Percentiles rank a stretch among this genome's conserved stretches.
phyloP scores from a whole-genome alignment of 2,888 invertebrate species.

The Tinea pellionella region DNA sequence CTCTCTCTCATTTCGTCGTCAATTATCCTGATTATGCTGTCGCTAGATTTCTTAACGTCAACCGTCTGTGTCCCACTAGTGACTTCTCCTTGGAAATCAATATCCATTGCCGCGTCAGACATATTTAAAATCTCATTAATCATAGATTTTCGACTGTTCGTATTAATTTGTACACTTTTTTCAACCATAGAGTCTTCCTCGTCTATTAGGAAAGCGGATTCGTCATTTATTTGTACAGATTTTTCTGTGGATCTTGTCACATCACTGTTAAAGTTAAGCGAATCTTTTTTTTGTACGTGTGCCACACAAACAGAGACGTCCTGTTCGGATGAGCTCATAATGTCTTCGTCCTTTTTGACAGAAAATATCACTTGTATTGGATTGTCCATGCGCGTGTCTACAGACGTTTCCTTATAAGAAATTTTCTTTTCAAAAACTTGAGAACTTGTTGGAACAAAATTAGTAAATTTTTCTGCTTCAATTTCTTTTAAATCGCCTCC shows the following conservation, averaged over 20 bases:
- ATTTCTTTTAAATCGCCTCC: not conserved
- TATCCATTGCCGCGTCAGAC: slow-evolving; percentile 24
- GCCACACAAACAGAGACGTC: not conserved
- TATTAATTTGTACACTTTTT: slow-evolving; percentile 10
- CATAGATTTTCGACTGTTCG: slow-evolving; percentile 24
- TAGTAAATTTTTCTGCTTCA: not conserved
- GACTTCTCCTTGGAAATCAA: not conserved
- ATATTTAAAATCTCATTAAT: slow-evolving; percentile 36
- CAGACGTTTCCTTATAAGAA: not conserved
- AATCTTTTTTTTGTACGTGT: too few relatives aligned
- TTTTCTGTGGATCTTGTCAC: not conserved
- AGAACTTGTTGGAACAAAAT: not conserved
- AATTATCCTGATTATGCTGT: slow-evolving; percentile 30
- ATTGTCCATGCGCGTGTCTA: not conserved
- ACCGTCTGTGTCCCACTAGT: not conserved
- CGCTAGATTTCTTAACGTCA: slow-evolving; percentile 20
- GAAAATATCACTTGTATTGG: not conserved
- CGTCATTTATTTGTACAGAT: not conserved
- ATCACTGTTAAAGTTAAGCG: not conserved
- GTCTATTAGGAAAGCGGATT: not conserved
- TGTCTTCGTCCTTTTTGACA: not conserved
- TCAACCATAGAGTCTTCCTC: not conserved
- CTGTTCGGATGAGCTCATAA: not conserved
- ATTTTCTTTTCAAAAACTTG: not conserved
- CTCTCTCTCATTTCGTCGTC: slow-evolving; percentile 24